Conservation (phyloP, 2,113 vertebrate genomes). For the Epinephelus fuscoguttatus region DNA sequence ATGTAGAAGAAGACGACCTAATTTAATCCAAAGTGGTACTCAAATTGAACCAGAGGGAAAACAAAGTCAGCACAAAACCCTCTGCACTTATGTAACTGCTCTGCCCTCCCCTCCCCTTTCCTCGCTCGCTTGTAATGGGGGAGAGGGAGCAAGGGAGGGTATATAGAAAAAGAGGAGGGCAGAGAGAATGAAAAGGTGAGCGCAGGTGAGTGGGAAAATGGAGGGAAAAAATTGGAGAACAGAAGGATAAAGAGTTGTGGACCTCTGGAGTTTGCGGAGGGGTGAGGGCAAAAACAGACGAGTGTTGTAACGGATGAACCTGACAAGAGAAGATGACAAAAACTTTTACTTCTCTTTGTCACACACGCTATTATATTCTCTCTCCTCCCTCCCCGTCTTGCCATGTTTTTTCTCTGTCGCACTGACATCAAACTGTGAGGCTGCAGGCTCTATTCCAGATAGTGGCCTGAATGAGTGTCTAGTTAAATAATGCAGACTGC, state of each 20-base stretch:
- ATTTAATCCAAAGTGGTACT: conserved; percentile 77
- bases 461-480: conserved; percentile 48
- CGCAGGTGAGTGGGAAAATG: conserved; percentile 2
- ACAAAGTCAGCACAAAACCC: conserved; percentile 76
- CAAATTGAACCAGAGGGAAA: conserved; percentile 70
- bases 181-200: conserved; percentile 4
- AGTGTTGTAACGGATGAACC: conserved; percentile 9
- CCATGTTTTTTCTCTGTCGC: background rate
- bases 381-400: background rate
- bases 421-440: conserved; percentile 28
- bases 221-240: background rate
- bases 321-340: conserved; percentile 6
- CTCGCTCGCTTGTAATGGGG: conserved; percentile 42
- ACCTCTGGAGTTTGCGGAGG: background rate
- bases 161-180: conserved; percentile 1
- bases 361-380: accelerated
- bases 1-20: conserved; percentile 63
- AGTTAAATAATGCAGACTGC: conserved; percentile 74
- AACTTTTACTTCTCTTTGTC: conserved; percentile 7
- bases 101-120: background rate
- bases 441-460: conserved; percentile 19
- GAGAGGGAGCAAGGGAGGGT: conserved; percentile 22
- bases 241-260: background rate
- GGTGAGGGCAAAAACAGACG: background rate
- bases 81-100: conserved; percentile 68